Evolutionary conservation across 2,888 invertebrate species (phyloP), one percentile per base, ranked within the genome.

Genomic region (Chrysolina oricalcia): DNA sequence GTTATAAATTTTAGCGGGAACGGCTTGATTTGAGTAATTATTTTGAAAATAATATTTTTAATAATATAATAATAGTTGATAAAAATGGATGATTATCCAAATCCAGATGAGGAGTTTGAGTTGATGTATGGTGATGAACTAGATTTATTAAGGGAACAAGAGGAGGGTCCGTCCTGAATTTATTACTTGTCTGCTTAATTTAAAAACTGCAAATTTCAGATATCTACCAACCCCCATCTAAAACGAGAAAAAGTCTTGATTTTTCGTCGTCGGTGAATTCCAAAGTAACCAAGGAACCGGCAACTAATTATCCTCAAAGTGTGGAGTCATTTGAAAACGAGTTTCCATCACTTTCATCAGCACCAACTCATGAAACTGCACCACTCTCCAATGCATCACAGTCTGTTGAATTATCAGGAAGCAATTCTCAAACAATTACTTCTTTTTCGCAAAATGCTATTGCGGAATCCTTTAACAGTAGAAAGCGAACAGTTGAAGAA

Each of bases 71-170:
- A 10, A 13, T 8, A 88, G 83, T 11, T 21, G 8, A 19, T 27
- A 59, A n/a, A 0, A 83, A 91, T 91, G 91, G 84, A 84, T 85
- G 91, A 92, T 64, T 92, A 89, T 86, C 92, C 92, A 0, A 90
- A 91, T 86, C 89, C 90, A 0, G 87, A 88, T 50, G 89, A 89
- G 92, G 88, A 89, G 80, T 94, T 92, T 83, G 94, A 94, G 85
- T 89, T 93, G 68, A 92, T 92, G 90, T 93, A 94, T 82, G 92
- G 92, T 50, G 94, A 94, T 85, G 94, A 94, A 82, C 84, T 94
- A 79, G 93, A 94, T 82, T 87, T 93, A 86, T 84, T 93, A 46
- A 89, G 90, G 53, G 92, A 93, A 81, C 87, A 89, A 73, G 90
- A 91, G 70, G 85, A 76, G 64, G 79, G 78, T 75, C 65, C 56